These are phyloP conservation scores for Oscheius myriophilus DNA, from an alignment of 2,888 invertebrate genomes.

Conservation along the genomic window DNA sequence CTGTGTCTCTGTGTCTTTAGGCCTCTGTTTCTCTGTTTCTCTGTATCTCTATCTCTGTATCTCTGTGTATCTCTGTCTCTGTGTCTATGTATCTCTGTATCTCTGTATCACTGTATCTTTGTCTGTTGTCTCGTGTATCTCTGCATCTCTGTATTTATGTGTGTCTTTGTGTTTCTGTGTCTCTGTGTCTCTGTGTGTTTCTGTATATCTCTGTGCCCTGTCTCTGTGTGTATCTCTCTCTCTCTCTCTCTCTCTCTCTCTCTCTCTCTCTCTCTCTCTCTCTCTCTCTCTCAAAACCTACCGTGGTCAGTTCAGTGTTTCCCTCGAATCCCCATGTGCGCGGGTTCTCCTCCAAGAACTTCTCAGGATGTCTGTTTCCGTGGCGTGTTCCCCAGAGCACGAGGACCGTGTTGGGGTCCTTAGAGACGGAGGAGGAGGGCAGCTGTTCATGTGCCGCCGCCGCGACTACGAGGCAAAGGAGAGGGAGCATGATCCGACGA, in stretches of 20 bases:
- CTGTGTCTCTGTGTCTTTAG: not conserved
- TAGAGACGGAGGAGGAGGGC: not conserved
- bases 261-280: not conserved
- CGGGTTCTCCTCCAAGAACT: slow-evolving; percentile 29
- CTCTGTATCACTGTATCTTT: not conserved
- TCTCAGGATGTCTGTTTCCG: slow-evolving; percentile 43
- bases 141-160: too few relatives aligned
- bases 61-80: too few relatives aligned
- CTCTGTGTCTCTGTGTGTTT: too few relatives aligned
- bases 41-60: not conserved
- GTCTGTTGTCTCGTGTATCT: too few relatives aligned
- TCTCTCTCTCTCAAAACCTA: not conserved
- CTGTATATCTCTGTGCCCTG: too few relatives aligned
- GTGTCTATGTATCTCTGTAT: too few relatives aligned
- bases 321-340: slow-evolving; percentile 45
- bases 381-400: slow-evolving; percentile 30
- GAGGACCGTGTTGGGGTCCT: slow-evolving; percentile 21
- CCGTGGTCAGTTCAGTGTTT: slow-evolving; percentile 38
- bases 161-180: too few relatives aligned
- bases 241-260: not conserved
- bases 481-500: slow-evolving; percentile 2
- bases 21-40: too few relatives aligned
- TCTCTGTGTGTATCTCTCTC: not conserved
- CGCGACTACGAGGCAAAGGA: not conserved
- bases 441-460: not conserved